Evolutionary conservation across 1,140 invertebrate species (phyloP).

Genomic region (Drosophila chauvacae): DNA sequence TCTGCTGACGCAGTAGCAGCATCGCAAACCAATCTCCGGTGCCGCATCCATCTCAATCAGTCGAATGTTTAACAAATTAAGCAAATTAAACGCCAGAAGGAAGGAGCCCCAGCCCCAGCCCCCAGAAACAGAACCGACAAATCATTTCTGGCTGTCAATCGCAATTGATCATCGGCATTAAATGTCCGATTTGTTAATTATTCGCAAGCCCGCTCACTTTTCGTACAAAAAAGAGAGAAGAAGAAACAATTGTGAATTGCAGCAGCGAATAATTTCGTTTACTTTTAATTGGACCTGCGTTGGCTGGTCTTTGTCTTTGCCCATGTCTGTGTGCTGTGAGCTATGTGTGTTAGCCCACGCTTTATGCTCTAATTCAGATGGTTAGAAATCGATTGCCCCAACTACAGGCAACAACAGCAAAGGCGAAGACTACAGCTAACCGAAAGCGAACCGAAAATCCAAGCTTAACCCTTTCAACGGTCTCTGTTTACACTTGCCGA

Average conservation of each 20-base stretch:
- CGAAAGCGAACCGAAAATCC: constrained; percentile 49
- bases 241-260: constrained; percentile 53
- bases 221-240: constrained; percentile 10
- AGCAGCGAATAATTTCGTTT: constrained; percentile 55
- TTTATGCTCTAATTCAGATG: constrained; percentile 80
- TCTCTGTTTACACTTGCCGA: constrained; percentile 28
- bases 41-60: constrained; percentile 41
- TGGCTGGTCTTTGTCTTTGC: constrained; percentile 35
- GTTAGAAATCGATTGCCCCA: constrained; percentile 78
- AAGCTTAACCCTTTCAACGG: constrained; percentile 51
- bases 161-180: constrained; percentile 45
- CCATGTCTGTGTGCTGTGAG: constrained; percentile 9
- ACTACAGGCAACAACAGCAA: constrained; percentile 30
- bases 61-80: constrained; percentile 53
- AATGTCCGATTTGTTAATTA: constrained; percentile 56
- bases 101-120: neutral
- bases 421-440: constrained; percentile 31
- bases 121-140: constrained; percentile 22
- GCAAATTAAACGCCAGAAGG: constrained; percentile 41
- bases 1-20: constrained; percentile 61
- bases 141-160: constrained; percentile 49
- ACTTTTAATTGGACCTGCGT: constrained; percentile 74
- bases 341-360: constrained; percentile 66
- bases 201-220: constrained; percentile 65
- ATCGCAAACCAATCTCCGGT: constrained; percentile 13